Evolutionary conservation across 2,113 vertebrate genomes (phyloP), one percentile per base, ranked within the genome.

Genomic region (Halichoerus grypus): DNA sequence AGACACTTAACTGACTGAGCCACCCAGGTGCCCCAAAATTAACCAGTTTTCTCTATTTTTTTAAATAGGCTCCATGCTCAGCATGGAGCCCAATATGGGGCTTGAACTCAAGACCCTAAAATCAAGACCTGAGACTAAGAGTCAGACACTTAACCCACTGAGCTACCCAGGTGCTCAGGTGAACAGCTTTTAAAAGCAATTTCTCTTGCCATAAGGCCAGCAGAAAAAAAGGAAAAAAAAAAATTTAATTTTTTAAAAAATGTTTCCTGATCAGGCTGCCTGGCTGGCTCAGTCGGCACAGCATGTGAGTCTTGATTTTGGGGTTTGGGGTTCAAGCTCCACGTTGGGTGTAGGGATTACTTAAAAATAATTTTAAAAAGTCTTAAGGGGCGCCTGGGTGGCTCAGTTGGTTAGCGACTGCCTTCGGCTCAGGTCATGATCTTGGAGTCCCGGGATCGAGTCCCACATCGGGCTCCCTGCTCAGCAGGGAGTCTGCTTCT

Each of bases 151-250:
- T 39, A 72, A 39, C 19, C 33, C 16, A 36, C 16, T 19, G 33
- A 69, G 67, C 16, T 33, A 69, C 33, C 69, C 36, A 72, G 69
- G n/a, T 1, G 19, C 69, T 4, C 36, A 88, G 88, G 63, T 63
- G 4, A 91, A 80, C 1, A 51, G 61, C 22, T 95, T 89, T 94
- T 74, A 94, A 92, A 92, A 83, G 91, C 61, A 86, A 51, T 31
- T 93, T 92, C 26, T 92, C 90, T 93, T 93, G 85, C 10, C 31
- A 59, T 18, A 85, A 28, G 46, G 28, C 39, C 33, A 95, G 14
- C 26, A 93, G n/a, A 46, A 92, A 82, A n/a, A 18, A 16, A 69
- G 9, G 33, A n/a, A 67, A 69, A 42, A 14, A 3, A 74, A 74
- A 7, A 46, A 42, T 1, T 1, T 24, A 74, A 46, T 74, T 46